Evolutionary conservation across 92 coral and sea anemone species (phyloP).

Genomic region (Porites divaricata): DNA sequence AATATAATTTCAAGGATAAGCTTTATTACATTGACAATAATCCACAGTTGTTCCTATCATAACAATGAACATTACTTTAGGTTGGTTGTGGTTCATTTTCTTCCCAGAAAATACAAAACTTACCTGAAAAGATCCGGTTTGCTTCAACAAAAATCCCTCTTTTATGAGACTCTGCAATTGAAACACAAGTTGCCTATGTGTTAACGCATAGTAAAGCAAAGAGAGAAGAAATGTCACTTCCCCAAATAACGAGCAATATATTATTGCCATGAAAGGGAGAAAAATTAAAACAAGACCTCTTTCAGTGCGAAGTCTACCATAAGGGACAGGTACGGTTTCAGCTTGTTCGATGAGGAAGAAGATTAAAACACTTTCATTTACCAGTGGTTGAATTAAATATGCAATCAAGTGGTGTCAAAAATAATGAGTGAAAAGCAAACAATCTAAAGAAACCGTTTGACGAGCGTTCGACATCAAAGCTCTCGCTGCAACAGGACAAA

Average conservation of each 20-base stretch:
- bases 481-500: neutral
- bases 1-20: neutral
- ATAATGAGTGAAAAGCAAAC: constrained; percentile 23
- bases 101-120: neutral
- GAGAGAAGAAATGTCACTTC: neutral
- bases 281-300: constrained; percentile 3
- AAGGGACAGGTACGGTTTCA: too few species aligned
- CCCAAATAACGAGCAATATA: neutral
- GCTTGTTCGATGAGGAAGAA: neutral
- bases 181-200: constrained; percentile 2
- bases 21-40: neutral
- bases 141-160: constrained; percentile 94
- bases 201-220: neutral
- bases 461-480: neutral
- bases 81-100: neutral
- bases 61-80: neutral
- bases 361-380: neutral
- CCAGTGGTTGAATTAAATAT: neutral
- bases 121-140: constrained; percentile 98
- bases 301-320: constrained; percentile 12
- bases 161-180: constrained; percentile 81
- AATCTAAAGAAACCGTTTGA: constrained; percentile 17
- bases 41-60: neutral
- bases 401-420: constrained; percentile 2
- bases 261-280: neutral